Conservation (phyloP, 2,113 vertebrate genomes). For the Muntiacus muntjak region DNA sequence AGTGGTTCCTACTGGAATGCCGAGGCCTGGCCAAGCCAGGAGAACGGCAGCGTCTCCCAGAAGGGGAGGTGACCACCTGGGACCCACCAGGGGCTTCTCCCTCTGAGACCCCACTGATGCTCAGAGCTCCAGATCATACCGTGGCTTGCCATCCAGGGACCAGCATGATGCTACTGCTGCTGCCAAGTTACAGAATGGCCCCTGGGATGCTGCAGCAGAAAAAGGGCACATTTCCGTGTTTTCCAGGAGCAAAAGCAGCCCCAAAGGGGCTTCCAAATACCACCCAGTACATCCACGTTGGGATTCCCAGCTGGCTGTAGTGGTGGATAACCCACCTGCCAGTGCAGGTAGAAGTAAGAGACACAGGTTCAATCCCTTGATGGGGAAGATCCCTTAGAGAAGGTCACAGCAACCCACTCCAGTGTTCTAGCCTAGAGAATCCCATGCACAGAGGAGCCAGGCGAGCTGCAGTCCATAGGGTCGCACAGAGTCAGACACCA, state of each 20-base stretch:
- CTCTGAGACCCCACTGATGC: background rate
- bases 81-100: background rate
- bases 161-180: background rate
- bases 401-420: background rate
- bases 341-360: background rate
- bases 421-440: background rate
- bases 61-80: background rate
- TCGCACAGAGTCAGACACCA: background rate
- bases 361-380: background rate
- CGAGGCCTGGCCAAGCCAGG: background rate
- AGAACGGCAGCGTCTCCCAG: background rate
- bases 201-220: background rate
- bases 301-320: background rate
- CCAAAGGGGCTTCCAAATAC: background rate
- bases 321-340: background rate
- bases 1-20: background rate
- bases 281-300: background rate
- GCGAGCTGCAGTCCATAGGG: background rate
- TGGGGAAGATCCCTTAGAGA: background rate
- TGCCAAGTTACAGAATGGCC: background rate
- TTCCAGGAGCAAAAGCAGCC: background rate
- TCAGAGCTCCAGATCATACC: background rate
- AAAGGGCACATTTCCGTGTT: background rate
- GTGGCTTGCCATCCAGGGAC: background rate
- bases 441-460: background rate